Base-by-base conservation (phyloP, 2,888 invertebrate species). In the Plusia festucae region DNA sequence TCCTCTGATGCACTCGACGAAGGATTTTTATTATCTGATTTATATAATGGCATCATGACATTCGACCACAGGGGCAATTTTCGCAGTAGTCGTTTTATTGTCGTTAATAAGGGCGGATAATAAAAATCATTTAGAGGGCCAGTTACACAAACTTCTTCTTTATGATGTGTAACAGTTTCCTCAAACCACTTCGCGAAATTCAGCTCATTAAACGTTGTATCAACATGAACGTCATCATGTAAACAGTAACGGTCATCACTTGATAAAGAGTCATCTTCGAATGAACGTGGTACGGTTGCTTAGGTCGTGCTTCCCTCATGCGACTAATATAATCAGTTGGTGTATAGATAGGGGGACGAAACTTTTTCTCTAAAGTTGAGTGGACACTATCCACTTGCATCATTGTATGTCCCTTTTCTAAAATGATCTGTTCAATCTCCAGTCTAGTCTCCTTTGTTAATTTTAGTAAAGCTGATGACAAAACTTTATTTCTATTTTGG, bases 1-100 rank as follows among this genome's bases (percentile, higher is more conserved):
- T 65, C 65, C 65, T 65, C 60, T 65, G 65, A 65, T 65, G 52
- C 65, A 65, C 65, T 65, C 60, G 65, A 65, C 65, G 65, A 65
- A 60, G 65, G 65, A 60, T 65, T 64, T 64, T 64, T 64, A 59
- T 59, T 51, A 59, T 64, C 54, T 64, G 64, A 59, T 59, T 64
- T 64, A 59, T 64, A 64, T 64, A 64, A 59, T 64, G 64, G 59
- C 34, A 59, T 59, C 59, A 64, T 64, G 59, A 59, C 64, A 59
- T 64, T 64, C 54, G 64, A 64, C 64, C 64, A 64, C 64, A 64
- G 53, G 64, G 64, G 64, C 64, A 64, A 64, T 64, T 64, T 64
- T 64, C 64, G 59, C 64, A 64, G 34, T 64, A 64, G 59, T 59
- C 64, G 64, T 64, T 64, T 64, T 64, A 64, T 59, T 54, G 64